Evolutionary conservation across 2,888 invertebrate species (phyloP).

Genomic region (Drosophila colorata): DNA sequence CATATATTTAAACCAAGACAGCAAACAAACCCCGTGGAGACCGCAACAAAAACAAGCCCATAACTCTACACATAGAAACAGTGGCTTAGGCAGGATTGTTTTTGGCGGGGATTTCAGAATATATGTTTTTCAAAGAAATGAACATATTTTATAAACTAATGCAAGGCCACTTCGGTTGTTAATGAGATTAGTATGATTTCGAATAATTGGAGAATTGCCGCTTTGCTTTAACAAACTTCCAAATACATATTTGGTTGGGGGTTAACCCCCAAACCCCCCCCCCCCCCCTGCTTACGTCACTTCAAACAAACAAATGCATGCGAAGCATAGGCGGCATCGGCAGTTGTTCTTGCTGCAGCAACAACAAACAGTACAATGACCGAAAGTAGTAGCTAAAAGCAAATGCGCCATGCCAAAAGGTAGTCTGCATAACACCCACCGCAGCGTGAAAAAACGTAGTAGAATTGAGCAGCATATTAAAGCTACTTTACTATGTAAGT

Average conservation of each 20-base stretch:
- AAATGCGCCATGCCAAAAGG: conserved; percentile 54
- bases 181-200: no score
- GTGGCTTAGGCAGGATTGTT: no score
- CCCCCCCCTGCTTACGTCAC: no score
- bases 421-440: conserved; percentile 42
- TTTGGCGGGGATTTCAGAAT: no score
- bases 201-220: no score
- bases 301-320: conserved; percentile 1
- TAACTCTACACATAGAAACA: conserved; percentile 13
- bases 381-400: conserved; percentile 59
- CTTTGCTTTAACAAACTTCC: no score
- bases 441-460: conserved; percentile 51
- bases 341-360: conserved; percentile 35
- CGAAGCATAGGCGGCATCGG: conserved; percentile 12
- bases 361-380: conserved; percentile 66
- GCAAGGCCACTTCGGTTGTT: no score
- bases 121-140: no score
- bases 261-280: no score
- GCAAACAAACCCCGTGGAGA: conserved; percentile 16
- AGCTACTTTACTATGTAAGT: conserved; percentile 35
- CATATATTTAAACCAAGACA: conserved; percentile 16
- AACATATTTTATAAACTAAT: no score
- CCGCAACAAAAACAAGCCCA: conserved; percentile 18
- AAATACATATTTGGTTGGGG: no score
- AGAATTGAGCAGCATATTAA: conserved; percentile 55